Percentiles rank a stretch among this genome's conserved stretches.
Evolutionary conservation across 1,140 invertebrate species (phyloP).

Genomic region (Conus betulinus): DNA sequence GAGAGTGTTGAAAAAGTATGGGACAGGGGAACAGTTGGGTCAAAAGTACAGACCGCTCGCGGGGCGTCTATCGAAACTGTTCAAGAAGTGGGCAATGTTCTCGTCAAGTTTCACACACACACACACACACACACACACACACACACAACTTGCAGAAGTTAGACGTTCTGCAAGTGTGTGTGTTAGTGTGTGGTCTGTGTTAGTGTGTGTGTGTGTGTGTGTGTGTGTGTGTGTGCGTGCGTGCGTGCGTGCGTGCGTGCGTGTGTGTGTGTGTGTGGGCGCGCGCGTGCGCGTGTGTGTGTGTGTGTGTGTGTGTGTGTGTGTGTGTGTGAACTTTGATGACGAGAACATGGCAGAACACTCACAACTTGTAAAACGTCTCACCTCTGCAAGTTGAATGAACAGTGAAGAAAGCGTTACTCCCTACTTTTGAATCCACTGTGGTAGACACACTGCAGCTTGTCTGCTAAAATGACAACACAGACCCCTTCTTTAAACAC

Average conservation of each 20-base stretch:
- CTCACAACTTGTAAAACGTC: too few species aligned
- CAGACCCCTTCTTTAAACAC: too few species aligned
- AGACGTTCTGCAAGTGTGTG: too few species aligned
- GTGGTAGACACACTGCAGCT: not conserved
- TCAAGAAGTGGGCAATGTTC: too few species aligned
- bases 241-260: not conserved
- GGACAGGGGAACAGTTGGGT: too few species aligned
- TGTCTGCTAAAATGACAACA: not conserved
- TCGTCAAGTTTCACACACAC: too few species aligned
- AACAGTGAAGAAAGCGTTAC: not conserved
- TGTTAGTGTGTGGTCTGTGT: slow-evolving; percentile 1
- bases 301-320: not conserved
- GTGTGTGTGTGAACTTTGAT: not conserved
- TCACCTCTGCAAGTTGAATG: not conserved
- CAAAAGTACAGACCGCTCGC: too few species aligned
- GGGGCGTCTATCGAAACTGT: too few species aligned
- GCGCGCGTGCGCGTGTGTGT: not conserved
- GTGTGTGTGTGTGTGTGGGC: not conserved
- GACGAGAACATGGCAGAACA: not conserved
- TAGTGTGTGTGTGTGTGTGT: not conserved
- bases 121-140: too few species aligned
- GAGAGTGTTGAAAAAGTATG: too few species aligned
- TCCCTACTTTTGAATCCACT: not conserved
- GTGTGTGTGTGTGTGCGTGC: not conserved
- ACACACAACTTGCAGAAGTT: too few species aligned